Evolutionary conservation across 2,797 vertebrate species (phyloP).

Genomic region (Halcyon leucocephala): DNA sequence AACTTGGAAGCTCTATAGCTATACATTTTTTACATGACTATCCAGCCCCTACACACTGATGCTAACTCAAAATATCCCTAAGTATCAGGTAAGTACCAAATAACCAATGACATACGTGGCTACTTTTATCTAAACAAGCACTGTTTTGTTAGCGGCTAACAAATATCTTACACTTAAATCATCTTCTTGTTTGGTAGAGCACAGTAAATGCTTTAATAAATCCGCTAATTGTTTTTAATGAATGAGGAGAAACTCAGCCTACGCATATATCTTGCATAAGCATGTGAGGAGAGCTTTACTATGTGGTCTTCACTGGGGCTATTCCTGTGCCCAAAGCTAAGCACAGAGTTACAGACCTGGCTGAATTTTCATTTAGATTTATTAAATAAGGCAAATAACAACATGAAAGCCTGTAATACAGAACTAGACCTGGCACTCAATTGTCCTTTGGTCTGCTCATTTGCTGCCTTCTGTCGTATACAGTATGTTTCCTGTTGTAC

Average conservation of each 20-base stretch:
- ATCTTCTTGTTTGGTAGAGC: neutral
- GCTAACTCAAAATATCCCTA: neutral
- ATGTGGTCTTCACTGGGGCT: neutral
- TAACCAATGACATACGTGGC: neutral
- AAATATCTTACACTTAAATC: neutral
- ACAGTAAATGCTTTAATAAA: neutral
- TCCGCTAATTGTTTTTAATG: neutral
- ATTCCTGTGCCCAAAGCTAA: neutral
- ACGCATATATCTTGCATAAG: fast-evolving
- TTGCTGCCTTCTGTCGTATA: neutral
- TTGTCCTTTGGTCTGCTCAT: neutral
- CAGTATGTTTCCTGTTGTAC: neutral
- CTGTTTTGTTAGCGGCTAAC: neutral
- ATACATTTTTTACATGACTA: conserved; percentile 23
- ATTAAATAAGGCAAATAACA: neutral
- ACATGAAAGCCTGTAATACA: neutral
- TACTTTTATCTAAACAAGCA: neutral
- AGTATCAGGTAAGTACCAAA: neutral
- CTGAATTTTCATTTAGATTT: neutral
- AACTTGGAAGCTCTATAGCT: conserved; percentile 41
- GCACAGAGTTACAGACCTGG: neutral
- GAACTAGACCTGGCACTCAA: neutral
- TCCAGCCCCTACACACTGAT: neutral
- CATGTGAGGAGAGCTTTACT: neutral
- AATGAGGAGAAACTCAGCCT: neutral